Evolutionary conservation across 2,888 invertebrate species (phyloP), one percentile per base, ranked within the genome.

Genomic region (Nomada goodeniana): DNA sequence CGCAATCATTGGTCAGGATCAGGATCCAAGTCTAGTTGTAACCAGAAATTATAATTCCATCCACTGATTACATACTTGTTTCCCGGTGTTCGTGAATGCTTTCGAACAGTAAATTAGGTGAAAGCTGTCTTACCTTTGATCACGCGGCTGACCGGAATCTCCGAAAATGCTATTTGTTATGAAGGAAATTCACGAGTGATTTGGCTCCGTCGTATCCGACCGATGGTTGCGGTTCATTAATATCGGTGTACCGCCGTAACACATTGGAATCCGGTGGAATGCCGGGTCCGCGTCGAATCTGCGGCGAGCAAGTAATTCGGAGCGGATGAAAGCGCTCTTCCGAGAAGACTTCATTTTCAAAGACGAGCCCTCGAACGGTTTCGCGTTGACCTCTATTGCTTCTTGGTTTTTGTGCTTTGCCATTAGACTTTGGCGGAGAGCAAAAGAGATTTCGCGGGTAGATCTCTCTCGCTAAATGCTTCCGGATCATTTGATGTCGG

Each of bases 201-300:
- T 87, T 72, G 69, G 67, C 61, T 29, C 68, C 52, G 76, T 63
- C 79, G 79, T 57, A 61, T 73, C 59, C 78, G 76, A 86, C 78
- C 73, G 83, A 86, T 86, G 78, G 82, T 65, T 87, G 80, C 84
- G 82, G 86, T 82, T 87, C 87, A 80, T 87, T 86, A 87, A 87
- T 86, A 87, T 87, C 82, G 84, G 85, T 82, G 76, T 69, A 76
- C 85, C 85, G 70, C 70, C 73, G 86, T 82, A 82, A 87, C 87
- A 74, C 77, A 82, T 73, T 52, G 87, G 86, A 86, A 88, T 86
- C 73, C 75, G 55, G 26, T 76, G 88, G 86, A 87, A 87, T 86
- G 86, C 71, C 47, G 63, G 57, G 73, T 36, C 57, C 70, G 73
- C 74, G 86, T 84, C 84, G 85, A 88, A 86, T 87, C 83, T 88